Base-by-base conservation (phyloP, 2,113 vertebrate species). In the Trinectes maculatus region DNA sequence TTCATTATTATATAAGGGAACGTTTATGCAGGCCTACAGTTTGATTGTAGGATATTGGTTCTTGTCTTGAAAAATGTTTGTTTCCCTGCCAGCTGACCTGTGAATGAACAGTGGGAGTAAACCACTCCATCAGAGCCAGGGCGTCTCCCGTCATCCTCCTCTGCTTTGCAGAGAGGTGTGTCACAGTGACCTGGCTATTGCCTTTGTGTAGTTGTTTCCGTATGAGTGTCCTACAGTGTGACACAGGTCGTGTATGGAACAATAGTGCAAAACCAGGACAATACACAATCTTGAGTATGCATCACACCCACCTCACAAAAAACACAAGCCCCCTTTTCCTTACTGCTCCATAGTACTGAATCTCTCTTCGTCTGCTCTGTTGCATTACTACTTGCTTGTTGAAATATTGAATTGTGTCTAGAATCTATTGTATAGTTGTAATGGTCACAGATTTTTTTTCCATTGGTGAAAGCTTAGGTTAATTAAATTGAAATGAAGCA, bases 41-140 rank as follows among this genome's bases (percentile, higher is more conserved):
- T 47, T 77, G 54, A 26, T 67, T 57, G 52, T 51, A 37, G 28
- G 62, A 28, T 26, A 62, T 31, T 39, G 37, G 13, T 65, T 72
- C 49, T 42, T 64, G 13, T 82, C 73, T 72, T 70, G 69, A 6
- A 18, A n/a, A 66, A 15, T 6, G 74, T 67, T 82, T 85, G 75
- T 78, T 74, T 63, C 78, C 34, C 11, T 74, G 76, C 82, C 85
- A 85, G 63, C 26, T 83, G 81, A 73, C 71, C 81, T 58, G 49
- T 40, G 58, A 52, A 25, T 58, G 68, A 58, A 42, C 62, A 26
- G 22, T 40, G 52, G 56, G 53, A 74, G 78, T 57, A 33, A 61
- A 72, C 26, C 18, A 28, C 36, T 19, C 67, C 40, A 21, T 12
- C 46, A 48, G 74, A 37, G 71, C 75, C 55, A 66, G 21, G 72